phyloP scores from a whole-genome alignment of 2,888 invertebrate species.

The Andricus curvator region DNA sequence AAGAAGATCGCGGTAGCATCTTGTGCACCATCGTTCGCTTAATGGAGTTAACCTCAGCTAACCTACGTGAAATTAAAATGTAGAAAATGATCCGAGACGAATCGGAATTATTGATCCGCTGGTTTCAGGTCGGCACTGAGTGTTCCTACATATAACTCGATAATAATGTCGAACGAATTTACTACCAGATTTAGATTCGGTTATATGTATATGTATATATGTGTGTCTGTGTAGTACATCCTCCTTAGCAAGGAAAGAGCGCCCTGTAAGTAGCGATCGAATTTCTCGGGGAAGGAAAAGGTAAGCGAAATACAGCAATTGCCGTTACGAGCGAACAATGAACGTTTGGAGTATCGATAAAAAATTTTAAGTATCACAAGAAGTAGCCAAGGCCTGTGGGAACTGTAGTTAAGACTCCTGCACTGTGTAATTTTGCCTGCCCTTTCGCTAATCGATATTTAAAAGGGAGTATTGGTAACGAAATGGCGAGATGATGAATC shows the following conservation, averaged over 20 bases:
- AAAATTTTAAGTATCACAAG: constrained; percentile 36
- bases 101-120: constrained; percentile 68
- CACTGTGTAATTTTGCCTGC: constrained; percentile 30
- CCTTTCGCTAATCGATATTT: constrained; percentile 37
- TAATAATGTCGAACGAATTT: constrained; percentile 41
- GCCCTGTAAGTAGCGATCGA: constrained; percentile 38
- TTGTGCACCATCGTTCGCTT: constrained; percentile 54
- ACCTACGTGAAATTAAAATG: constrained; percentile 71
- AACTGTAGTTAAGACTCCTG: constrained; percentile 34
- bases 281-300: constrained; percentile 28
- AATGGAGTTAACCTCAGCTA: constrained; percentile 71
- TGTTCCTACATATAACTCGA: constrained; percentile 39
- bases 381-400: constrained; percentile 42
- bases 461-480: constrained; percentile 18
- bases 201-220: neutral
- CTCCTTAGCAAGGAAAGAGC: constrained; percentile 23
- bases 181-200: constrained; percentile 39
- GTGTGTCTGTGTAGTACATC: constrained; percentile 15
- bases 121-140: constrained; percentile 46
- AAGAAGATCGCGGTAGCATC: constrained; percentile 33
- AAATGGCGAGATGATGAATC: constrained; percentile 29
- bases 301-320: constrained; percentile 38
- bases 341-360: constrained; percentile 40
- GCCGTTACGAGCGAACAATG: constrained; percentile 39
- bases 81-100: constrained; percentile 68